Conservation (phyloP, 2,113 vertebrate genomes). For the Nanorana parkeri region DNA sequence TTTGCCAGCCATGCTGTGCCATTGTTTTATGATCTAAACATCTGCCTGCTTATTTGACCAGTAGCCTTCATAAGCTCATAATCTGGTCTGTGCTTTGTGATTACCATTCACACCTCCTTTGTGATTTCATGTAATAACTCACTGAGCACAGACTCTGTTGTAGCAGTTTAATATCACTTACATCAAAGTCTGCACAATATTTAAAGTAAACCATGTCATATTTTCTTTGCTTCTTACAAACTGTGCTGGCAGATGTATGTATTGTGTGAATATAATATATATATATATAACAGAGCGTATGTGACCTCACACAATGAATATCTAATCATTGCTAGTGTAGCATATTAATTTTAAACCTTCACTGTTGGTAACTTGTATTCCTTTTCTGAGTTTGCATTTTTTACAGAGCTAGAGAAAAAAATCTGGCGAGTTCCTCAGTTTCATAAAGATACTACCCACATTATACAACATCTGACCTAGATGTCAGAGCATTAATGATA, state of each 20-base stretch:
- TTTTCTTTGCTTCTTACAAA: too few relatives aligned
- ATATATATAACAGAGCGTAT: not conserved
- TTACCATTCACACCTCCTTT: slow-evolving; percentile 40
- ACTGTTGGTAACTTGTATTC: too few relatives aligned
- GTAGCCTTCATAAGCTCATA: slow-evolving; percentile 28
- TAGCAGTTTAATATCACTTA: not conserved
- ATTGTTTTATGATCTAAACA: slow-evolving; percentile 48
- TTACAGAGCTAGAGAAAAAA: too few relatives aligned
- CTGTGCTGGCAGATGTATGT: not conserved
- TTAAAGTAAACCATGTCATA: slow-evolving; percentile 3
- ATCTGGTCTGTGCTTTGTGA: slow-evolving; percentile 41
- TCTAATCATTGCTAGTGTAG: too few relatives aligned
- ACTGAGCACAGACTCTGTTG: not conserved
- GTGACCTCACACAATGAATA: not conserved
- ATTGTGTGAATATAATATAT: not conserved
- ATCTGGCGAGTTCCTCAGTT: too few relatives aligned
- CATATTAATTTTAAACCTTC: too few relatives aligned
- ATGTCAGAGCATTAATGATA: too few relatives aligned
- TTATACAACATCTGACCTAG: too few relatives aligned
- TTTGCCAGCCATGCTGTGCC: slow-evolving; percentile 31
- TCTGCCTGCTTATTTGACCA: slow-evolving; percentile 53
- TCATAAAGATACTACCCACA: too few relatives aligned
- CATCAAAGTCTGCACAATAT: not conserved
- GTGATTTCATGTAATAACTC: slow-evolving; percentile 36
- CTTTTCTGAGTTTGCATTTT: too few relatives aligned